A percentile compares a stretch with the other conserved stretches of the same genome.
Conservation (phyloP, 1,140 invertebrate species). For the Prorops nasuta region DNA sequence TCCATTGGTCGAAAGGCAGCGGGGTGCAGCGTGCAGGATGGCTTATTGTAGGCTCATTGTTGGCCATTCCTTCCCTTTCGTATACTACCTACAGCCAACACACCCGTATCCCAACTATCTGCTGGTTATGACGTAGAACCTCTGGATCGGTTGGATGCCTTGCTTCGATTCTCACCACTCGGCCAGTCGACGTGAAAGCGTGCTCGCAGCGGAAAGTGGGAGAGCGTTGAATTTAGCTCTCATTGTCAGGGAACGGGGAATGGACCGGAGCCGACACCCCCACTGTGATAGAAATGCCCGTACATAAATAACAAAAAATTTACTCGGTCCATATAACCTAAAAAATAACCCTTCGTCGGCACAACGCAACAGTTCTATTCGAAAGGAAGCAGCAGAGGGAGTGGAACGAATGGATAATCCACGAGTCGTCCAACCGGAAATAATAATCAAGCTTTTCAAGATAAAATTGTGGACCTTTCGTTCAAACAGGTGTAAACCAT, state of each 20-base stretch:
- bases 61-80: conserved; percentile 33
- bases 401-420: background rate
- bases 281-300: conserved; percentile 21
- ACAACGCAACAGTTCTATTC: background rate
- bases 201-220: background rate
- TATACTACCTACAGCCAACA: conserved; percentile 12
- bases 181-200: too few species aligned
- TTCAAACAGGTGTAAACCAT: too few species aligned
- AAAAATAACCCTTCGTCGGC: background rate
- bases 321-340: background rate
- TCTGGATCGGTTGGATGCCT: too few species aligned
- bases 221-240: conserved; percentile 27
- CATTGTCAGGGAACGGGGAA: conserved; percentile 25
- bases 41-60: conserved; percentile 41
- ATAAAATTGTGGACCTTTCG: too few species aligned
- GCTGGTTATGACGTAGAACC: too few species aligned
- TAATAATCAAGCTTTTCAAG: too few species aligned
- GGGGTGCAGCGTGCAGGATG: conserved; percentile 25
- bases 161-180: too few species aligned
- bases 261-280: conserved; percentile 21
- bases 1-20: conserved; percentile 23
- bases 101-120: conserved; percentile 4
- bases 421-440: background rate
- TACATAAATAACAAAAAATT: conserved; percentile 6
- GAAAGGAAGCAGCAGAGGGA: background rate